Evolutionary conservation across 2,113 vertebrate genomes (phyloP).

Genomic region (Equus quagga): DNA sequence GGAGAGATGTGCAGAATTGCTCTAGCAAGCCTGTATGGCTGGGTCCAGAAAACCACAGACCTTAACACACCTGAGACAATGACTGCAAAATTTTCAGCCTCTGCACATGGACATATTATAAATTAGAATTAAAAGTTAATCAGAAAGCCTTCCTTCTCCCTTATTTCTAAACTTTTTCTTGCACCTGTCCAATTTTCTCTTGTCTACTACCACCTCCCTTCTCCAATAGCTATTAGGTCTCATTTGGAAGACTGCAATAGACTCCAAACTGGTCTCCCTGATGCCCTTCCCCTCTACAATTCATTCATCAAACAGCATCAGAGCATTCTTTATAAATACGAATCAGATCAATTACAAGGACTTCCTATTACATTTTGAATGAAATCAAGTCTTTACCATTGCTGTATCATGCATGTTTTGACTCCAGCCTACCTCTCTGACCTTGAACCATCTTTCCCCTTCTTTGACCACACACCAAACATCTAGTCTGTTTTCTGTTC

Average conservation of each 20-base stretch:
- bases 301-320: background rate
- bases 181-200: background rate
- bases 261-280: background rate
- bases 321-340: background rate
- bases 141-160: background rate
- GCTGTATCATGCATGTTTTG: background rate
- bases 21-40: background rate
- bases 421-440: background rate
- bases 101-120: background rate
- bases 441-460: background rate
- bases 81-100: background rate
- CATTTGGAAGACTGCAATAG: too few species aligned
- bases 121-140: constrained; percentile 2
- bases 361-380: background rate
- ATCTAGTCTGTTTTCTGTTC: constrained; percentile 68
- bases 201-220: background rate
- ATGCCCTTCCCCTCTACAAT: background rate
- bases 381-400: background rate
- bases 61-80: background rate
- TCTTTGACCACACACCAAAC: background rate
- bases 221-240: background rate
- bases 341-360: background rate
- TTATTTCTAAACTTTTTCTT: constrained; percentile 20
- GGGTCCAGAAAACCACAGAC: background rate
- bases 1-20: background rate